These are phyloP conservation scores for Zonitis immaculata DNA, from an alignment of 2,888 invertebrate genomes.

Conservation along the genomic window DNA sequence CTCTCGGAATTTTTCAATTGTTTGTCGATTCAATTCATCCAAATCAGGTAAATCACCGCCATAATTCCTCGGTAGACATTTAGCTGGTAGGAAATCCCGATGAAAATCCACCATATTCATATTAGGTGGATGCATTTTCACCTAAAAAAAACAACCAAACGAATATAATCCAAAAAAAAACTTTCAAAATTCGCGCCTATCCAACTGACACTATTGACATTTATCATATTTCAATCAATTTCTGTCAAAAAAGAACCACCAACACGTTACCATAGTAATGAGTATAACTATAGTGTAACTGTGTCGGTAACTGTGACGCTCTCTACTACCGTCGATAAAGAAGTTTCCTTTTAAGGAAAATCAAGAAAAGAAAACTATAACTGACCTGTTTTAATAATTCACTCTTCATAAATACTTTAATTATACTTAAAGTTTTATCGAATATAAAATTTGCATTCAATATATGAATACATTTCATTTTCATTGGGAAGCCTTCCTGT, in stretches of 20 bases:
- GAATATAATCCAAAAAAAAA: too few species aligned
- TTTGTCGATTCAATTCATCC: constrained; percentile 50
- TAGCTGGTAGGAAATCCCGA: constrained; percentile 48
- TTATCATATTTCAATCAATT: too few species aligned
- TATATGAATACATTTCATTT: constrained; percentile 46
- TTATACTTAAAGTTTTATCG: constrained; percentile 41
- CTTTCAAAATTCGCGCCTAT: too few species aligned
- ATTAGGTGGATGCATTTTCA: constrained; percentile 57
- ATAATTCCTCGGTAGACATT: constrained; percentile 53
- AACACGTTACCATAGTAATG: too few species aligned
- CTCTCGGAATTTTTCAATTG: constrained; percentile 34
- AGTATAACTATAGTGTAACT: too few species aligned
- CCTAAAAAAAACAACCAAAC: constrained; percentile 50
- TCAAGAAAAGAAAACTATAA: too few species aligned
- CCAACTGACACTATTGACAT: too few species aligned
- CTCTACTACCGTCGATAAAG: too few species aligned
- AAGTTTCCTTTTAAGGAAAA: too few species aligned
- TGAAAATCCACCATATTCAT: constrained; percentile 53
- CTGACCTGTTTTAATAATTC: constrained; percentile 34
- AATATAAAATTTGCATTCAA: constrained; percentile 46
- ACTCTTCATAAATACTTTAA: constrained; percentile 41
- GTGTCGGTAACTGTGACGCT: too few species aligned
- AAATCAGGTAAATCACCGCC: constrained; percentile 51
- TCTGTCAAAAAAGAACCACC: too few species aligned
- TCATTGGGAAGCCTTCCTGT: constrained; percentile 44